phyloP scores from a whole-genome alignment of 1,140 invertebrate species.

The Eriocheir sinensis region DNA sequence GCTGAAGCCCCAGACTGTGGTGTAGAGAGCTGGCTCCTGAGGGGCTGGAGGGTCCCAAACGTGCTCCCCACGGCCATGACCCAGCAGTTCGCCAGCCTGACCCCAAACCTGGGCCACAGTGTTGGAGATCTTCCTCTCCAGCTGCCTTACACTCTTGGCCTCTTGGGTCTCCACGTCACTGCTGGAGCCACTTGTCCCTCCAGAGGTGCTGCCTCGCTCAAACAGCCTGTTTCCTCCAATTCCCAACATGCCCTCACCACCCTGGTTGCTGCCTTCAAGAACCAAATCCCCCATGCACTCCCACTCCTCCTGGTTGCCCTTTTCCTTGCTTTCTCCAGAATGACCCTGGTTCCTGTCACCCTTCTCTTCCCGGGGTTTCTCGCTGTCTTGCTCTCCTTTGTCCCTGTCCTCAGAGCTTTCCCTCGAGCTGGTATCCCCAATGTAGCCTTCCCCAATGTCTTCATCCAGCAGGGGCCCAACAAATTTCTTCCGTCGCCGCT shows the following conservation, averaged over 20 bases:
- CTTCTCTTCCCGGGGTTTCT: slow-evolving; percentile 62
- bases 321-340: background rate
- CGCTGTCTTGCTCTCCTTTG: slow-evolving; percentile 66
- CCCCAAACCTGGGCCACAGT: slow-evolving; percentile 72
- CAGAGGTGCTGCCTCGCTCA: slow-evolving; percentile 68
- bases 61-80: slow-evolving; percentile 67
- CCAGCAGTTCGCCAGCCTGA: slow-evolving; percentile 57
- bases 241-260: background rate
- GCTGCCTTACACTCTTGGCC: slow-evolving; percentile 66
- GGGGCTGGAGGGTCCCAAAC: slow-evolving; percentile 70
- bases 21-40: slow-evolving; percentile 55
- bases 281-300: slow-evolving; percentile 72
- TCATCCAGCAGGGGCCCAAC: slow-evolving; percentile 69
- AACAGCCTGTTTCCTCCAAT: slow-evolving; percentile 58
- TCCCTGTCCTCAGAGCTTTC: slow-evolving; percentile 72
- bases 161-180: slow-evolving; percentile 72
- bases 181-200: slow-evolving; percentile 63
- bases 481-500: slow-evolving; percentile 67
- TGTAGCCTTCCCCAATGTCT: slow-evolving; percentile 72
- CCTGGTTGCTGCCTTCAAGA: slow-evolving; percentile 33
- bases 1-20: slow-evolving; percentile 65
- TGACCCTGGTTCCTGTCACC: slow-evolving; percentile 37
- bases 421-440: slow-evolving; percentile 70
- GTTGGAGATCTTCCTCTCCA: slow-evolving; percentile 67
- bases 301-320: slow-evolving; percentile 63